Evolutionary conservation across 2,888 invertebrate genomes (phyloP).

Genomic region (Eledona agricola): DNA sequence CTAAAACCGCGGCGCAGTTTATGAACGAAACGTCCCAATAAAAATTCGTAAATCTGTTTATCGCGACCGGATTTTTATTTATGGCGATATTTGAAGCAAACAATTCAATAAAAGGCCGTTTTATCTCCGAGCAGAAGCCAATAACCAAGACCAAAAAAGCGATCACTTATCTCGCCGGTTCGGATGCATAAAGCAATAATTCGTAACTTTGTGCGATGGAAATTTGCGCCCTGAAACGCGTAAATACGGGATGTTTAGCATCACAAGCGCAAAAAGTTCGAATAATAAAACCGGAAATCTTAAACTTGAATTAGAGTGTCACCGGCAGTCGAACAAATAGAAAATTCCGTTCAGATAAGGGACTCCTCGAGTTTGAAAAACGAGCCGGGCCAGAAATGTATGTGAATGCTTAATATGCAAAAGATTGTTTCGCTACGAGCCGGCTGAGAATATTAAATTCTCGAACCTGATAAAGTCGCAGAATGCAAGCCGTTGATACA

Average conservation of each 20-base stretch:
- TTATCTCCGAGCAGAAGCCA: conserved; percentile 34
- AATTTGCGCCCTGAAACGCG: conserved; percentile 2
- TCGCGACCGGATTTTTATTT: conserved; percentile 42
- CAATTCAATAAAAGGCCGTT: conserved; percentile 45
- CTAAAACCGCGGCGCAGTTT: too few species aligned
- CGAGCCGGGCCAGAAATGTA: conserved; percentile 47
- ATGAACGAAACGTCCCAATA: conserved; percentile 20
- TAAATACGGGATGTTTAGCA: conserved; percentile 9
- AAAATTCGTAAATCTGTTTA: conserved; percentile 39
- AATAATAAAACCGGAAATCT: conserved; percentile 46
- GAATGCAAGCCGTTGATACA: conserved; percentile 31
- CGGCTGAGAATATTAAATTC: conserved; percentile 48
- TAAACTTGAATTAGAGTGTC: conserved; percentile 59
- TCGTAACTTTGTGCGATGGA: conserved; percentile 29
- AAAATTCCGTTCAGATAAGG: conserved; percentile 54
- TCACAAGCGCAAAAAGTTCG: conserved; percentile 26
- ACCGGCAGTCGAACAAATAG: conserved; percentile 57
- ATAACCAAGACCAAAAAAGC: conserved; percentile 40
- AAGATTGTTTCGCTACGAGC: conserved; percentile 48
- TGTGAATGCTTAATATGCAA: conserved; percentile 49
- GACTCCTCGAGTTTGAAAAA: conserved; percentile 44
- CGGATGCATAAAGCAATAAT: conserved; percentile 41
- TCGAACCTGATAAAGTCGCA: conserved; percentile 44
- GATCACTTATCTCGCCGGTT: conserved; percentile 46
- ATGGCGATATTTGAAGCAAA: conserved; percentile 44